Conservation (phyloP, 2,113 vertebrate genomes). For the Pygoscelis adeliae region DNA sequence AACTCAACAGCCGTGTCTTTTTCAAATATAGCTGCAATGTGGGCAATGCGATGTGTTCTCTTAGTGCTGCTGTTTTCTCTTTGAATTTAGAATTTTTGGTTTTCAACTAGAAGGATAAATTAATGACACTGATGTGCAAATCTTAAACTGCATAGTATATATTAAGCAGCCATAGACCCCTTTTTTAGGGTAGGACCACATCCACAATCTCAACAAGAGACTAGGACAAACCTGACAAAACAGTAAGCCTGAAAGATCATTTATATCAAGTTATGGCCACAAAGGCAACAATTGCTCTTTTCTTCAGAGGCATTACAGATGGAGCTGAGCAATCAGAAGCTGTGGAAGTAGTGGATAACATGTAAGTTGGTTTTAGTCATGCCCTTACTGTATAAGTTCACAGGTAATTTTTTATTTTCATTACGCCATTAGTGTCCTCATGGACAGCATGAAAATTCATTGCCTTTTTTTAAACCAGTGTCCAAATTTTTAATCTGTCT, state of each 20-base stretch:
- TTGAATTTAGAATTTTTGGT: slow-evolving; percentile 52
- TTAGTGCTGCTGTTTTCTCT: not conserved
- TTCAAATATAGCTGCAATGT: not conserved
- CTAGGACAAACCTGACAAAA: slow-evolving; percentile 61
- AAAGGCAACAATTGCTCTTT: slow-evolving; percentile 61
- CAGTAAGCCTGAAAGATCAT: slow-evolving; percentile 50
- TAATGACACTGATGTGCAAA: slow-evolving; percentile 73
- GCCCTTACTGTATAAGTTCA: slow-evolving; percentile 19
- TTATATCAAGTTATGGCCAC: slow-evolving; percentile 43
- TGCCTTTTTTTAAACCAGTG: not conserved
- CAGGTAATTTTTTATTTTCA: not conserved
- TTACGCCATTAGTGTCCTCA: not conserved
- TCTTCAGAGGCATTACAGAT: slow-evolving; percentile 43
- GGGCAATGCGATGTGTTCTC: not conserved
- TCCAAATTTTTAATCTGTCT: not conserved
- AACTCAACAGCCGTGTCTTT: not conserved
- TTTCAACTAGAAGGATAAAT: slow-evolving; percentile 44
- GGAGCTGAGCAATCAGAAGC: slow-evolving; percentile 49
- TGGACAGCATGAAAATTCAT: not conserved
- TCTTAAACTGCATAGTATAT: slow-evolving; percentile 91
- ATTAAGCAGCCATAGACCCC: slow-evolving; percentile 77
- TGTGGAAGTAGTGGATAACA: slow-evolving; percentile 10
- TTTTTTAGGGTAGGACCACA: slow-evolving; percentile 58
- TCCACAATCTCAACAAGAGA: slow-evolving; percentile 60
- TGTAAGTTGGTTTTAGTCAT: not conserved